These are phyloP conservation scores for Mugil cephalus DNA, from an alignment of 2,113 vertebrate species.

Conservation along the genomic window DNA sequence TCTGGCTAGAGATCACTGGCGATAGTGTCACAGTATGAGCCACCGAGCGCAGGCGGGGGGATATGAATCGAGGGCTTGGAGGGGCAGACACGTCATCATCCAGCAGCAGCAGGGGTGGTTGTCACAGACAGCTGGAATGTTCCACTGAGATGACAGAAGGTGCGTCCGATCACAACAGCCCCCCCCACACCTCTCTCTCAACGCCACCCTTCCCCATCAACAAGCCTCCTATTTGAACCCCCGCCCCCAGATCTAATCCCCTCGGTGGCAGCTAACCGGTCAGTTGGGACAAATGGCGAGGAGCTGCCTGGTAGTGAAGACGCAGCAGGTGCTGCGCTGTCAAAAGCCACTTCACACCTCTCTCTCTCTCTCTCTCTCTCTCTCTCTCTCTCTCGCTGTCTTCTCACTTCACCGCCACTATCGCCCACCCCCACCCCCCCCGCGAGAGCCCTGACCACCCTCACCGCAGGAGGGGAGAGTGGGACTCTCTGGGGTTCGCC, in stretches of 20 bases:
- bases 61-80: conserved; percentile 33
- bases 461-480: conserved; percentile 52
- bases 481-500: conserved; percentile 65
- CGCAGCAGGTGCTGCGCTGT: conserved; percentile 83
- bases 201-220: conserved; percentile 40
- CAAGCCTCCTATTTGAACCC: conserved; percentile 54
- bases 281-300: conserved; percentile 74
- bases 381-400: conserved; percentile 48
- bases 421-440: no score
- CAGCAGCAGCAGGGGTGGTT: conserved; percentile 69
- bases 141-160: conserved; percentile 78
- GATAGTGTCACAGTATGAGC: conserved; percentile 77
- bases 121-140: conserved; percentile 82
- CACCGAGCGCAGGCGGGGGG: conserved; percentile 43
- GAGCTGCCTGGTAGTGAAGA: conserved; percentile 56
- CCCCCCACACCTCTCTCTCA: conserved; percentile 39
- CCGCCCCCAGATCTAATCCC: conserved; percentile 42
- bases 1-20: conserved; percentile 39
- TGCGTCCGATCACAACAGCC: conserved; percentile 63
- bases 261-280: conserved; percentile 52
- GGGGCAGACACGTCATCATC: conserved; percentile 60
- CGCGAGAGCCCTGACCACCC: conserved; percentile 25
- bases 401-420: conserved; percentile 51
- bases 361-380: conserved; percentile 47
- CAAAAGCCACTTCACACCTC: conserved; percentile 80